phyloP scores from a whole-genome alignment of 2,113 vertebrate genomes.

The Lichenostomus cassidix region DNA sequence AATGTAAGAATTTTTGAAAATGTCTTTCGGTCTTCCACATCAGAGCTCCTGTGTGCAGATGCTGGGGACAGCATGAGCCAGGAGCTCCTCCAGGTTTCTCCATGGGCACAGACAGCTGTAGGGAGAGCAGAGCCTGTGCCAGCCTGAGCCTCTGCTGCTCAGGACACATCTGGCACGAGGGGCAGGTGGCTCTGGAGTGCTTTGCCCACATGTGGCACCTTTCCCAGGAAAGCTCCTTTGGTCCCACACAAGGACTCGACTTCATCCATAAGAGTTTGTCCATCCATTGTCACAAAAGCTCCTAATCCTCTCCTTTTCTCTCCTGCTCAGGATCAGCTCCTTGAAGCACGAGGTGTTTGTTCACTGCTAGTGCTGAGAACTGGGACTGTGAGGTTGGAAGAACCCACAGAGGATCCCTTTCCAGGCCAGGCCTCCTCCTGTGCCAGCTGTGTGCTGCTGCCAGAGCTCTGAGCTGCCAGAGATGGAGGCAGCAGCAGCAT shows the following conservation, averaged over 20 bases:
- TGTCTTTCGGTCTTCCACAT: rapidly evolving
- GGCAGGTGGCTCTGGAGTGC: neutral
- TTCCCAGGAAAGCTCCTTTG: neutral
- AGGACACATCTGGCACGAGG: neutral
- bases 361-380: neutral
- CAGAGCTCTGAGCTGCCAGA: neutral
- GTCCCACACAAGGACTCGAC: no score
- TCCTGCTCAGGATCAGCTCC: neutral
- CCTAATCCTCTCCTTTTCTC: neutral
- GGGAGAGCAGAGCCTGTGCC: neutral
- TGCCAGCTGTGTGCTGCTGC: neutral
- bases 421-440: neutral
- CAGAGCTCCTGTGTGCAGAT: neutral
- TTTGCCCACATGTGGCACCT: neutral
- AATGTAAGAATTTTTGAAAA: neutral
- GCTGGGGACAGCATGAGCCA: neutral
- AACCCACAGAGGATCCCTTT: neutral
- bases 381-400: neutral
- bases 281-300: no score
- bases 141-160: neutral
- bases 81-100: neutral
- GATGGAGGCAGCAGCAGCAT: neutral
- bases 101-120: neutral
- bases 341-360: neutral
- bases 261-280: neutral